phyloP scores from a whole-genome alignment of 2,113 vertebrate genomes.

The Oxyruncus cristatus region DNA sequence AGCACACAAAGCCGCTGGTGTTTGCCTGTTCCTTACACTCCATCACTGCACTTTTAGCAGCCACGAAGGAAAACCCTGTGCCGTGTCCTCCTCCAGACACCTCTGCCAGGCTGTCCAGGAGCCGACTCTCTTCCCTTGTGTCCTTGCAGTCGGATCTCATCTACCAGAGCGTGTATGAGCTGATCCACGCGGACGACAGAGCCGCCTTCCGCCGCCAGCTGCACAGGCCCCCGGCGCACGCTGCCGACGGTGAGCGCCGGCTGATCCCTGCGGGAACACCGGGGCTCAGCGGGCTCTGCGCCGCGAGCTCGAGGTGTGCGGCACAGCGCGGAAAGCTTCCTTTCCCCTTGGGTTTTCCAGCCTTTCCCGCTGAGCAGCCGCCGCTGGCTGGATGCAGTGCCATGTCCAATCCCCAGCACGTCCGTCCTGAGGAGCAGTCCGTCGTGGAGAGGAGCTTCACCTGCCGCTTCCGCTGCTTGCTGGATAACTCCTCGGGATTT shows the following conservation, averaged over 20 bases:
- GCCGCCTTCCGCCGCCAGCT: background rate
- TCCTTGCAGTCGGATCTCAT: constrained; percentile 20
- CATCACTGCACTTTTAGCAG: accelerated
- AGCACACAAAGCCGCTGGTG: background rate
- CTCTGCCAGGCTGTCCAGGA: background rate
- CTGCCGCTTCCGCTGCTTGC: constrained; percentile 80
- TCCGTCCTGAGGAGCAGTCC: constrained; percentile 56
- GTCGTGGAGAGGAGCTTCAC: constrained; percentile 77
- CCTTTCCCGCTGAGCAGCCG: background rate
- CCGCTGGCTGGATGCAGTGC: accelerated
- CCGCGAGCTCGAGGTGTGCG: accelerated
- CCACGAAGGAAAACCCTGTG: background rate
- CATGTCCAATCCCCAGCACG: background rate
- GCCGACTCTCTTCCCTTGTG: background rate
- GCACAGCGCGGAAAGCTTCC: background rate
- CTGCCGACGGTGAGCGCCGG: background rate
- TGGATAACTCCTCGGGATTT: constrained; percentile 83
- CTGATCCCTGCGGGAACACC: accelerated
- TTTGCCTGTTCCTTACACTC: background rate
- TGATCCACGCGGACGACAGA: background rate
- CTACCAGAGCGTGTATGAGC: background rate
- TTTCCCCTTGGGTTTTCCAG: background rate
- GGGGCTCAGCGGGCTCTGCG: background rate
- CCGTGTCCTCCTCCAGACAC: background rate
- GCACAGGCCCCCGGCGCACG: accelerated